phyloP scores from a whole-genome alignment of 2,888 invertebrate species.

The Clistopyga incitator region DNA sequence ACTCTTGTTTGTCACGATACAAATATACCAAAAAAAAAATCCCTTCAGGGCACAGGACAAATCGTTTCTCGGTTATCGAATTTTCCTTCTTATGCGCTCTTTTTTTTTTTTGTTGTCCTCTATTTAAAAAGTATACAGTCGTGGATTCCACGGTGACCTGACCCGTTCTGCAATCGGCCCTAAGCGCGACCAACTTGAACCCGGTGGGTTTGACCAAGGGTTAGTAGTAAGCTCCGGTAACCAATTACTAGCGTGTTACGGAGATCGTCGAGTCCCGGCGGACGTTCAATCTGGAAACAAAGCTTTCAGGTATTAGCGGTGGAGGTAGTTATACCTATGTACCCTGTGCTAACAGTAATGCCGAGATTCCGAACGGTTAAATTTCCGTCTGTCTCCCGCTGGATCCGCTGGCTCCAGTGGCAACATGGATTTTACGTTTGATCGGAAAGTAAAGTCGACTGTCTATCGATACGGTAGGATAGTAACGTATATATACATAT shows the following conservation, averaged over 20 bases:
- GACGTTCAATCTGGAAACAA: constrained; percentile 49
- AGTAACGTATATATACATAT: not conserved
- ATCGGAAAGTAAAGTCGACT: not conserved
- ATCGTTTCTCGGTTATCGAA: constrained; percentile 34
- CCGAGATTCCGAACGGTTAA: constrained; percentile 44
- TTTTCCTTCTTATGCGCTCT: constrained; percentile 21
- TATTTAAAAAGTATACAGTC: constrained; percentile 45
- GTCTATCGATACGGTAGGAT: not conserved
- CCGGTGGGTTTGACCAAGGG: constrained; percentile 30
- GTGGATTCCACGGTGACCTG: constrained; percentile 3
- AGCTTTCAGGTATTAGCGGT: constrained; percentile 38
- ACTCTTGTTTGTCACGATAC: not conserved
- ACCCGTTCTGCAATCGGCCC: not conserved
- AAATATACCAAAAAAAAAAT: constrained; percentile 24
- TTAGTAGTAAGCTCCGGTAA: constrained; percentile 39
- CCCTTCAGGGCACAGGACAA: not conserved
- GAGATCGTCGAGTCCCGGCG: constrained; percentile 40
- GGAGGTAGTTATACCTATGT: constrained; percentile 22
- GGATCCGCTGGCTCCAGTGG: not conserved
- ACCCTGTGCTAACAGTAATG: constrained; percentile 27
- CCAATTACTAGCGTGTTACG: constrained; percentile 50
- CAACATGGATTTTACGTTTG: not conserved
- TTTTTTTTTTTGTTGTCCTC: constrained; percentile 21
- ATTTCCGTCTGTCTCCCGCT: constrained; percentile 13
- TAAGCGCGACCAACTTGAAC: constrained; percentile 17